A percentile compares a stretch with the other conserved stretches of the same genome.
These are phyloP conservation scores for Drosophila grimshawi DNA, from an alignment of 1,140 invertebrate species.

Conservation along the genomic window DNA sequence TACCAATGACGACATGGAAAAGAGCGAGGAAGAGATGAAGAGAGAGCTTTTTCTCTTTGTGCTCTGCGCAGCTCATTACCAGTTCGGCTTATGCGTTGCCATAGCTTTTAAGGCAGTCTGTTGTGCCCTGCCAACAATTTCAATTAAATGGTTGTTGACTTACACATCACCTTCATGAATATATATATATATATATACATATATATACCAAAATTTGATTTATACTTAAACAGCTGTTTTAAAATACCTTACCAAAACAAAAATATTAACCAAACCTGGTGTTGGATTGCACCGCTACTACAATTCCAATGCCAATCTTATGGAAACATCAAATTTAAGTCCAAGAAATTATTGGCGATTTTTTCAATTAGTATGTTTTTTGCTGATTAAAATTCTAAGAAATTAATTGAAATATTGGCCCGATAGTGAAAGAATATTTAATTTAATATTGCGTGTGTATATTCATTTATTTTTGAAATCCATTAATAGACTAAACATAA, in stretches of 20 bases:
- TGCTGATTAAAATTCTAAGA: too few species aligned
- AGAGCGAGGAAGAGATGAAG: constrained; percentile 18
- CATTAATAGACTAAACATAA: constrained; percentile 78
- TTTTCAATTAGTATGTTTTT: too few species aligned
- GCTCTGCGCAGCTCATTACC: constrained; percentile 36
- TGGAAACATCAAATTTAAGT: too few species aligned
- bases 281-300: too few species aligned
- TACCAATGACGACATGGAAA: constrained; percentile 24
- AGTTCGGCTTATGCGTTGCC: constrained; percentile 52
- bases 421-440: not conserved
- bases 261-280: not conserved
- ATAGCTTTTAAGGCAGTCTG: constrained; percentile 40
- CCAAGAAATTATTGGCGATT: too few species aligned
- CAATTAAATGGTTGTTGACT: not conserved
- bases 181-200: not conserved
- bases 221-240: not conserved
- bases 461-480: constrained; percentile 77
- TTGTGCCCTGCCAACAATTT: constrained; percentile 5
- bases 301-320: too few species aligned
- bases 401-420: not conserved
- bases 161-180: not conserved
- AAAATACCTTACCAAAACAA: not conserved
- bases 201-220: not conserved
- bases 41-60: constrained; percentile 49
- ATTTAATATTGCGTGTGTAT: constrained; percentile 57